Percentiles rank a stretch among this genome's conserved stretches.
Conservation (phyloP, 2,797 vertebrate genomes). For the Melanotaenia nigrans region DNA sequence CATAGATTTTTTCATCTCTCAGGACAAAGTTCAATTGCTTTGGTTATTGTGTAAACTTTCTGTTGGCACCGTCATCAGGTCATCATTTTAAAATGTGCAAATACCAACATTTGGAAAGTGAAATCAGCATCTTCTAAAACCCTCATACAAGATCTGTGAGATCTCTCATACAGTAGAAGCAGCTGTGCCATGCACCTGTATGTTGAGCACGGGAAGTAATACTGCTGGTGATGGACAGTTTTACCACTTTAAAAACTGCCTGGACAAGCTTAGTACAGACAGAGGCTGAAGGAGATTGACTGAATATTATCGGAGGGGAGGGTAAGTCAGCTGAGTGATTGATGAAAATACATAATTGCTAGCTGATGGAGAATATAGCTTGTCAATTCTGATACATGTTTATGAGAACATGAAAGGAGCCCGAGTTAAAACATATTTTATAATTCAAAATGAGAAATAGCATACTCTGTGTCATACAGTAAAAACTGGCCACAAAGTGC, state of each 20-base stretch:
- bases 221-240: slow-evolving; percentile 37
- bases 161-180: slow-evolving; percentile 23
- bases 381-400: slow-evolving; percentile 28
- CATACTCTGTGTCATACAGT: not conserved
- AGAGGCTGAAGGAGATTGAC: slow-evolving; percentile 19
- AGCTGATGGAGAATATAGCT: slow-evolving; percentile 38
- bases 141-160: not conserved
- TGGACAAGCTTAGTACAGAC: slow-evolving; percentile 19
- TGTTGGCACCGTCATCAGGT: not conserved
- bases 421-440: slow-evolving; percentile 38
- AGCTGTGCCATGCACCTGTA: slow-evolving; percentile 14
- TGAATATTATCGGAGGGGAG: slow-evolving; percentile 25
- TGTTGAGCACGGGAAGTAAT: slow-evolving; percentile 4
- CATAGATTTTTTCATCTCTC: not conserved
- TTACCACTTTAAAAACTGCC: slow-evolving; percentile 45
- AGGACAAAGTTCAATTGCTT: not conserved
- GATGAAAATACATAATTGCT: slow-evolving; percentile 33
- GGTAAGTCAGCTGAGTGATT: slow-evolving; percentile 33
- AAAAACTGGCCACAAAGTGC: not conserved
- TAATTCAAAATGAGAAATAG: slow-evolving; percentile 25
- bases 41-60: not conserved
- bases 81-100: not conserved
- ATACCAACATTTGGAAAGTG: not conserved
- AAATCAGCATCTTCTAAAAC: slow-evolving; percentile 6
- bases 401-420: not conserved